These are phyloP conservation scores for Poecile atricapillus DNA, from an alignment of 2,113 vertebrate species.

Conservation along the genomic window DNA sequence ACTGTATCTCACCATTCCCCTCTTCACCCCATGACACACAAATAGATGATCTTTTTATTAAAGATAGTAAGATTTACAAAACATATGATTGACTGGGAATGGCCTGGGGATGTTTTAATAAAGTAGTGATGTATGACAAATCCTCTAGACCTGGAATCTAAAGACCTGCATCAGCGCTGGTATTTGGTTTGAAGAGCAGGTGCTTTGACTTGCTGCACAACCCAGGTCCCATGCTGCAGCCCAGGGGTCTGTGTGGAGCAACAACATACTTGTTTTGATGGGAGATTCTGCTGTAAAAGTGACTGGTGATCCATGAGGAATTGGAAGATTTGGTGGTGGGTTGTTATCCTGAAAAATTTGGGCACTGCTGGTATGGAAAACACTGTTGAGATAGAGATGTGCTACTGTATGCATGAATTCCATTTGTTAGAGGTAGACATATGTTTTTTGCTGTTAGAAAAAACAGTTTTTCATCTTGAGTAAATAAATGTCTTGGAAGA, in stretches of 20 bases:
- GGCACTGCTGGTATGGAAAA: neutral
- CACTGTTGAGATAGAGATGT: neutral
- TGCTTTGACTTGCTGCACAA: neutral
- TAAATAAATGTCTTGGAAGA: neutral
- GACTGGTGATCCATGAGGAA: neutral
- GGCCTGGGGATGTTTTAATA: neutral
- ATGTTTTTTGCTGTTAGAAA: neutral
- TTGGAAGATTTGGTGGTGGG: neutral
- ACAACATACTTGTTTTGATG: neutral
- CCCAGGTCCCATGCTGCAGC: rapidly evolving
- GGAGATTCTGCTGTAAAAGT: neutral
- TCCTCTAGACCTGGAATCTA: neutral
- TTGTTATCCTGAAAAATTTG: neutral
- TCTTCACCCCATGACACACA: neutral
- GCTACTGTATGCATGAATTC: neutral
- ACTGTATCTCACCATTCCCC: neutral
- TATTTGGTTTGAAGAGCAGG: neutral
- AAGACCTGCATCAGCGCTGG: neutral
- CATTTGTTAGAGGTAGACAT: neutral
- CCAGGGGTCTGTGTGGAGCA: neutral
- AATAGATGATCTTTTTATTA: neutral
- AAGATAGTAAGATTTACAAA: neutral
- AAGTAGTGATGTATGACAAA: neutral
- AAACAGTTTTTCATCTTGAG: neutral
- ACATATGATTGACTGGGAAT: neutral